Conservation (phyloP, 2,888 invertebrate genomes). For the Chironomus tentans region DNA sequence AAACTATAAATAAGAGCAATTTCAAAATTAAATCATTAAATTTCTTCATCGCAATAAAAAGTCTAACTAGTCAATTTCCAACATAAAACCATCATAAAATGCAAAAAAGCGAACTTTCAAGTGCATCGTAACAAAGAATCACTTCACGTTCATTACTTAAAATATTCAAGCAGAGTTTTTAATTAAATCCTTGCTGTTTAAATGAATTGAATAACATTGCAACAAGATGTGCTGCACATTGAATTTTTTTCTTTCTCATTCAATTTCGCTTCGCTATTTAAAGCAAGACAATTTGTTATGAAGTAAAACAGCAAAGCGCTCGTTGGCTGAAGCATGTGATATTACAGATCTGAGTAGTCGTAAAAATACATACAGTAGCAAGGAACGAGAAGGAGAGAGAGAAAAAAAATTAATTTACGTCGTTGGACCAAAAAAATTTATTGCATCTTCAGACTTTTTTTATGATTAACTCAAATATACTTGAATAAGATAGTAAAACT, state of each 20-base stretch:
- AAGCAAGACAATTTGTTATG: constrained; percentile 21
- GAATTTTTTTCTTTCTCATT: too few species aligned
- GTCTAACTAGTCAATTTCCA: too few species aligned
- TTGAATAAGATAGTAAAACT: neutral
- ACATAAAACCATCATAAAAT: neutral
- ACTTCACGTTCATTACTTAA: neutral
- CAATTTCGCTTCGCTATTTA: neutral
- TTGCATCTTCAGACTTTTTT: constrained; percentile 1
- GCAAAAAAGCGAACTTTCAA: too few species aligned
- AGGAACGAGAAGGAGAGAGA: neutral
- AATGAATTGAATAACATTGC: constrained; percentile 16
- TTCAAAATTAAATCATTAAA: too few species aligned
- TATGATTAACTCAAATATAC: constrained; percentile 1
- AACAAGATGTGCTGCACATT: constrained; percentile 7
- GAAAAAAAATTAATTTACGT: constrained; percentile 5
- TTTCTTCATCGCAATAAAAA: too few species aligned
- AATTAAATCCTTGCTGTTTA: constrained; percentile 25
- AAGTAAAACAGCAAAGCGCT: constrained; percentile 6
- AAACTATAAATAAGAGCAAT: too few species aligned
- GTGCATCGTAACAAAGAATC: too few species aligned
- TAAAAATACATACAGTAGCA: neutral
- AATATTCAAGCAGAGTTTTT: constrained; percentile 14
- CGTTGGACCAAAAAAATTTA: neutral
- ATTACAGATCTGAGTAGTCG: neutral
- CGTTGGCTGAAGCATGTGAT: neutral